These are phyloP conservation scores for Caenorhabditis japonica DNA, from an alignment of 2,888 invertebrate species.

Conservation along the genomic window DNA sequence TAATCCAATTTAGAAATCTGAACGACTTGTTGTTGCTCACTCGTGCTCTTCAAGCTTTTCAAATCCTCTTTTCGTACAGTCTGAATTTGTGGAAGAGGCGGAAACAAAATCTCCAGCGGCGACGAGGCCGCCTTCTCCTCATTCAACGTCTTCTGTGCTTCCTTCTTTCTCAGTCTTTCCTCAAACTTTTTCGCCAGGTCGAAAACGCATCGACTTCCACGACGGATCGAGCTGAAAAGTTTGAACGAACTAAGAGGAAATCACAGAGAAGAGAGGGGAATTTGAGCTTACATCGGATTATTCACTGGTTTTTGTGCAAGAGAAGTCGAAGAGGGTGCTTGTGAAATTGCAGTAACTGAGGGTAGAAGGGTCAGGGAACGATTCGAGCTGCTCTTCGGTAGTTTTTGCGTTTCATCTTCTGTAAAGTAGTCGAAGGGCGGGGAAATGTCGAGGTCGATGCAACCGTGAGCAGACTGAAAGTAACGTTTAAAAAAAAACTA, in stretches of 20 bases:
- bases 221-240: slow-evolving; percentile 44
- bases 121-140: slow-evolving; percentile 4
- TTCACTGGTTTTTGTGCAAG: background rate
- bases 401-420: slow-evolving; percentile 13
- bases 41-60: background rate
- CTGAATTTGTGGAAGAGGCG: slow-evolving; percentile 11
- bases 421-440: slow-evolving; percentile 5
- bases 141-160: background rate
- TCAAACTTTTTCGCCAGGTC: slow-evolving; percentile 45
- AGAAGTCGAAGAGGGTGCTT: background rate
- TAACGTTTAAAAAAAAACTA: too few species aligned
- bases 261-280: background rate
- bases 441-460: slow-evolving; percentile 10
- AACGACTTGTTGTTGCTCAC: background rate
- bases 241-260: slow-evolving; percentile 27
- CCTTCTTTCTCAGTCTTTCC: slow-evolving; percentile 11
- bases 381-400: slow-evolving; percentile 34
- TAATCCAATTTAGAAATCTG: slow-evolving; percentile 11
- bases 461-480: slow-evolving; percentile 32
- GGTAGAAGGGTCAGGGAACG: slow-evolving; percentile 26
- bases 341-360: too few species aligned
- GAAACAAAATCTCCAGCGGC: slow-evolving; percentile 43
- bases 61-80: slow-evolving; percentile 11
- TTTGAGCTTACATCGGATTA: slow-evolving; percentile 1
- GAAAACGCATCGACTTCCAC: slow-evolving; percentile 26